Evolutionary conservation across 2,797 vertebrate genomes (phyloP).

Genomic region (Strix occidentalis): DNA sequence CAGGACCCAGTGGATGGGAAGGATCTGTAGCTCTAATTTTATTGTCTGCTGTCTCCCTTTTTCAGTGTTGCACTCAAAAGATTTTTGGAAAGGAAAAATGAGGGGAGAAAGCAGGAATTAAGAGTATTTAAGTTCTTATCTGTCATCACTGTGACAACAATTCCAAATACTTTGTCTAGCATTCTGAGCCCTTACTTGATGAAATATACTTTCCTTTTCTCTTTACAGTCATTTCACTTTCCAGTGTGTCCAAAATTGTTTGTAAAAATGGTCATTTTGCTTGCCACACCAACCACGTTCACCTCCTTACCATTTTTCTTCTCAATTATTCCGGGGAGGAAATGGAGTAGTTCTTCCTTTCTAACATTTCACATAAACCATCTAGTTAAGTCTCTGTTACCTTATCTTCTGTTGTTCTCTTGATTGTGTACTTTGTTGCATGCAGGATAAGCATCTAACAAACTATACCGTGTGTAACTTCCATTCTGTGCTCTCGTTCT

Average conservation of each 20-base stretch:
- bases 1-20: neutral
- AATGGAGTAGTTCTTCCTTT: neutral
- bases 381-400: neutral
- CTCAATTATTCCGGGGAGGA: neutral
- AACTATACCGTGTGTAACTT: neutral
- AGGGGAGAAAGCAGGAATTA: neutral
- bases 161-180: neutral
- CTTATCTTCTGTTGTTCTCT: neutral
- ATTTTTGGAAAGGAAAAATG: neutral
- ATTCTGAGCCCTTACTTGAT: neutral
- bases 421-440: neutral
- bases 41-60: neutral
- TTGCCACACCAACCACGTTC: neutral
- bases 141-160: neutral
- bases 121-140: neutral
- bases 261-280: neutral
- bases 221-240: neutral
- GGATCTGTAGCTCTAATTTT: neutral
- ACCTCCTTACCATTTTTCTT: neutral
- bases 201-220: neutral
- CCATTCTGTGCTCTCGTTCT: neutral
- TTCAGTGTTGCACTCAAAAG: neutral
- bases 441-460: constrained; percentile 2
- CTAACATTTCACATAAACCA: neutral
- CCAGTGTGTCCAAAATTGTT: neutral